phyloP scores from a whole-genome alignment of 2,113 vertebrate species.

The Vidua chalybeata region DNA sequence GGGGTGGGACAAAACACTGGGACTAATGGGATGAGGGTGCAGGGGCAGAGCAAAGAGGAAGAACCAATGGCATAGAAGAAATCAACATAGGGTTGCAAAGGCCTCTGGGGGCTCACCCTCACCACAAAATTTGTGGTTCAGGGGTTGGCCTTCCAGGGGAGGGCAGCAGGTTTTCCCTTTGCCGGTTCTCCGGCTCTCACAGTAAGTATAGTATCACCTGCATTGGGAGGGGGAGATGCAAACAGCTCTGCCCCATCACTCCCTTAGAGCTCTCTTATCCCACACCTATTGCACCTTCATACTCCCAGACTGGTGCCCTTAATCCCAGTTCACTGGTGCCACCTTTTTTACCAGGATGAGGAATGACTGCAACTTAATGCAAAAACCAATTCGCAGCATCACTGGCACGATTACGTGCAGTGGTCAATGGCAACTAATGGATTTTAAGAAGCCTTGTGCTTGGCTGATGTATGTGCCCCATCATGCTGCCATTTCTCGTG shows the following conservation, averaged over 20 bases:
- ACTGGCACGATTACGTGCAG: not conserved
- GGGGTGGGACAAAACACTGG: not conserved
- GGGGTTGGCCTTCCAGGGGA: no score
- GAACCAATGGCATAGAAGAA: not conserved
- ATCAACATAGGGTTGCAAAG: not conserved
- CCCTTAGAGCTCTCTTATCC: not conserved
- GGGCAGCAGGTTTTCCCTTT: not conserved
- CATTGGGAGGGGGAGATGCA: not conserved
- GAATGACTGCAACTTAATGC: slow-evolving; percentile 22
- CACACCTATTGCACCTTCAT: not conserved
- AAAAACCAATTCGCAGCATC: not conserved
- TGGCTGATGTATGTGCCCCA: not conserved
- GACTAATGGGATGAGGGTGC: not conserved
- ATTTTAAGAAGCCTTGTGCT: not conserved
- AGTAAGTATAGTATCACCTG: not conserved
- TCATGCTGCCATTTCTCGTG: fast-evolving
- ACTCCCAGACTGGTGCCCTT: not conserved
- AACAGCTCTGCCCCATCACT: not conserved
- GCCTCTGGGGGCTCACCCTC: not conserved
- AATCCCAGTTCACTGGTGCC: not conserved
- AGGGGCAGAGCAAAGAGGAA: not conserved
- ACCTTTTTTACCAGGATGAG: not conserved
- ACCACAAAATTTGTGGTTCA: no score
- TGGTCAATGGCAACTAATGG: not conserved
- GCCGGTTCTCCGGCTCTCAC: not conserved